Evolutionary conservation across 2,113 vertebrate genomes (phyloP).

Genomic region (Notarius quadriscutis): DNA sequence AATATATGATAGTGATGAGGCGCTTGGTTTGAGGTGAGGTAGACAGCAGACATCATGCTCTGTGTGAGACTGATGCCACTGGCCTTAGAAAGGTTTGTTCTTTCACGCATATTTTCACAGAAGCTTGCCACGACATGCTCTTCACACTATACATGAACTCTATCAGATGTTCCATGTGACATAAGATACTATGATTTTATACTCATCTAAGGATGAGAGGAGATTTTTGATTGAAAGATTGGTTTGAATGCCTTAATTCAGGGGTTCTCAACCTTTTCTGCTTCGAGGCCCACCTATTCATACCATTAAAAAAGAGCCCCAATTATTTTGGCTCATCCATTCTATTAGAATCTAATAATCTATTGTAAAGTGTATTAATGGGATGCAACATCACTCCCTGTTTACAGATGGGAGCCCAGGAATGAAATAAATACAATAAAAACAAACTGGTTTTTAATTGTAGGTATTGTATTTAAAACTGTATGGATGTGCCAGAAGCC

Average conservation of each 20-base stretch:
- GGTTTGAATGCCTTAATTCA: background rate
- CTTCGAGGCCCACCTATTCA: too few species aligned
- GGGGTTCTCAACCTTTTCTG: too few species aligned
- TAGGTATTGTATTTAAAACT: too few species aligned
- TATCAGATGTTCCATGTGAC: constrained; percentile 52
- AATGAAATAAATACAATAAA: too few species aligned
- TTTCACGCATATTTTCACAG: constrained; percentile 76
- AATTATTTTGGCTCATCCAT: too few species aligned
- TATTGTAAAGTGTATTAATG: too few species aligned
- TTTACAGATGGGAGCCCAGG: too few species aligned
- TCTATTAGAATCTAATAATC: too few species aligned
- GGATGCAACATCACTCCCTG: too few species aligned
- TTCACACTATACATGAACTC: constrained; percentile 57
- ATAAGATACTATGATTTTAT: constrained; percentile 51
- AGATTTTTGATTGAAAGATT: background rate
- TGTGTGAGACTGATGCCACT: constrained; percentile 66
- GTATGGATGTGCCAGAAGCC: too few species aligned
- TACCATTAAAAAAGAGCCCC: too few species aligned
- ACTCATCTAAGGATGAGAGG: background rate
- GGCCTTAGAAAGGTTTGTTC: constrained; percentile 69
- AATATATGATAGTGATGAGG: constrained; percentile 35
- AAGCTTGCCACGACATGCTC: constrained; percentile 49
- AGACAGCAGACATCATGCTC: constrained; percentile 40
- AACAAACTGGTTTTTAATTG: too few species aligned
- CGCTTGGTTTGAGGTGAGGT: constrained; percentile 10